These are phyloP conservation scores for Rhabdornis inornatus DNA, from an alignment of 2,113 vertebrate genomes.

Conservation along the genomic window DNA sequence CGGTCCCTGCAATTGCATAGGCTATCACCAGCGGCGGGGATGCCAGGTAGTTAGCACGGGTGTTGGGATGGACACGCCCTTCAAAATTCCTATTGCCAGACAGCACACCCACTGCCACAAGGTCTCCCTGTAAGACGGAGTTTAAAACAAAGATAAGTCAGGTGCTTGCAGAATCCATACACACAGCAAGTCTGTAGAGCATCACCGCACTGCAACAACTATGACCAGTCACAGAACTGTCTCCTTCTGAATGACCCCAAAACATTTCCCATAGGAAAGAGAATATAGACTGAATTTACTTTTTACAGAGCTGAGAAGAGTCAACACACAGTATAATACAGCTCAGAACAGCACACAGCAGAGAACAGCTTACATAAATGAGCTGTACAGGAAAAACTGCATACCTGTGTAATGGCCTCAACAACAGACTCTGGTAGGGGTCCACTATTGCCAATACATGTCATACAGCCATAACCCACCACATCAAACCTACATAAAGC, in stretches of 20 bases:
- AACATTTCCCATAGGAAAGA: neutral
- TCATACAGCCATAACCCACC: constrained; percentile 98
- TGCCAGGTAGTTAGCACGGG: constrained; percentile 94
- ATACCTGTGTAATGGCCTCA: constrained; percentile 91
- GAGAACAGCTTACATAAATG: neutral
- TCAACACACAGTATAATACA: neutral
- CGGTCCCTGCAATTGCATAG: constrained; percentile 91
- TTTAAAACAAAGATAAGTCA: neutral
- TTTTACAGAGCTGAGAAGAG: neutral
- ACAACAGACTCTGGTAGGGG: constrained; percentile 91
- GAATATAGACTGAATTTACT: neutral
- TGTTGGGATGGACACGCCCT: constrained; percentile 95
- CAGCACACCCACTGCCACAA: constrained; percentile 88
- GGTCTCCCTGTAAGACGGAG: constrained; percentile 79
- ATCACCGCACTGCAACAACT: neutral
- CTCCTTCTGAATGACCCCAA: neutral
- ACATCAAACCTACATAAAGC: constrained; percentile 86
- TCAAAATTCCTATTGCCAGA: constrained; percentile 98
- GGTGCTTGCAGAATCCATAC: neutral
- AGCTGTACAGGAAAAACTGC: neutral
- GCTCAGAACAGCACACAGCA: neutral
- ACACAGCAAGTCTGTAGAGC: neutral
- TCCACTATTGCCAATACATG: constrained; percentile 97
- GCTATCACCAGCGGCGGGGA: constrained; percentile 93
- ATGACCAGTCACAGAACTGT: neutral